Evolutionary conservation across 2,797 vertebrate genomes (phyloP), one percentile per base, ranked within the genome.

Genomic region (Odontamblyopus lacepedii): DNA sequence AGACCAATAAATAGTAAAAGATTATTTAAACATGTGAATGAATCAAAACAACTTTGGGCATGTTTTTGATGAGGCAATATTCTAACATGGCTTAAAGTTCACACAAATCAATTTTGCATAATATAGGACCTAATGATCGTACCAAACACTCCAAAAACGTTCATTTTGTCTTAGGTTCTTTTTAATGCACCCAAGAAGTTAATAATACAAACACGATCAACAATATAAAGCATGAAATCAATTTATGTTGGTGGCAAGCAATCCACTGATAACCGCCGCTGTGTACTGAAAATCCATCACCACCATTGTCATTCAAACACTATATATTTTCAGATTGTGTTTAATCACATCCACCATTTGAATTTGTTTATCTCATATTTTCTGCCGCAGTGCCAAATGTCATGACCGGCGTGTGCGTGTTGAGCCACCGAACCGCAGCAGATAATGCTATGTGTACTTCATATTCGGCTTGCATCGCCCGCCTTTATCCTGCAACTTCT

Each of bases 401-500:
- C 64, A 66, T 4, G 26, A 44, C 15, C 27, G 15, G 13, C 27
- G 51, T 3, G 6, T 7, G 12, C 26, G 41, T 6, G 41, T 29
- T 15, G 12, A 11, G 15, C 44, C 26, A 26, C 27, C 2, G 9
- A 18, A n/a, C 5, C 30, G 23, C 19, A 32, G 7, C 41, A 11
- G 56, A 67, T 72, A 72, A 32, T 51, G 35, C 32, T 32, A 44
- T 41, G 61, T 48, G 35, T 53, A 32, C 59, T 61, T 38, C 38
- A 69, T 71, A 79, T 82, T 85, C 63, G 32, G 29, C 61, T 66
- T 64, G 75, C 76, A 73, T 79, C 76, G 26, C 41, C 30, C 23
- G 60, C 3, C 61, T 73, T 67, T 56, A 74, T 74, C 69, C 74
- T 66, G 27, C 57, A 66, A 78, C 53, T 73, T 80, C 76, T 71